Conservation (phyloP, 2,113 vertebrate genomes). For the Poeciliopsis retropinna region DNA sequence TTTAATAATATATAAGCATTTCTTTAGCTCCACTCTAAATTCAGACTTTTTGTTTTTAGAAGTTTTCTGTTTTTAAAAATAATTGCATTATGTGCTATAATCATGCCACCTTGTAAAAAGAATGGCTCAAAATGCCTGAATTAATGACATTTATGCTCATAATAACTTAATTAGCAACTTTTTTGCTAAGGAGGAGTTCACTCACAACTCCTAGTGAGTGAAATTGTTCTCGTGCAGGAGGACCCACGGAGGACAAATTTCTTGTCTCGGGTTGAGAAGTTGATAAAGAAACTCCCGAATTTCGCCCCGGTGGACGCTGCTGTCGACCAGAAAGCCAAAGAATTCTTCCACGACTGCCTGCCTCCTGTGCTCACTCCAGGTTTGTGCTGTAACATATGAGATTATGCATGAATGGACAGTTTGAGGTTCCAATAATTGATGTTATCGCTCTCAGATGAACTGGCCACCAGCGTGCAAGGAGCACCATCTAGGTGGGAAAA, state of each 20-base stretch:
- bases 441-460: slow-evolving; percentile 78
- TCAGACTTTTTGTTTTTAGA: no score
- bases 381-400: slow-evolving; percentile 27
- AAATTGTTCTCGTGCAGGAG: slow-evolving; percentile 48
- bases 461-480: slow-evolving; percentile 83
- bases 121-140: background rate
- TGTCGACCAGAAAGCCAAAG: slow-evolving; percentile 93
- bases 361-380: slow-evolving; percentile 86
- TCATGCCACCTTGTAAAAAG: background rate
- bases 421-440: background rate
- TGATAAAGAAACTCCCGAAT: slow-evolving; percentile 85
- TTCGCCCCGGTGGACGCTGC: slow-evolving; percentile 92
- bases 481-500: slow-evolving; percentile 84
- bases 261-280: slow-evolving; percentile 79
- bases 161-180: background rate
- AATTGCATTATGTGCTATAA: background rate
- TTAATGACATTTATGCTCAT: background rate
- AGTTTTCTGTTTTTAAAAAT: background rate
- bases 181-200: no score
- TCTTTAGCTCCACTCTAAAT: background rate
- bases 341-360: slow-evolving; percentile 91
- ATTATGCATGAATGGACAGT: background rate
- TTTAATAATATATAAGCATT: no score
- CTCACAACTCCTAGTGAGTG: background rate
- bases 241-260: slow-evolving; percentile 84